Evolutionary conservation across 2,888 invertebrate species (phyloP), one percentile per base, ranked within the genome.

Genomic region (Orgyia antiqua): DNA sequence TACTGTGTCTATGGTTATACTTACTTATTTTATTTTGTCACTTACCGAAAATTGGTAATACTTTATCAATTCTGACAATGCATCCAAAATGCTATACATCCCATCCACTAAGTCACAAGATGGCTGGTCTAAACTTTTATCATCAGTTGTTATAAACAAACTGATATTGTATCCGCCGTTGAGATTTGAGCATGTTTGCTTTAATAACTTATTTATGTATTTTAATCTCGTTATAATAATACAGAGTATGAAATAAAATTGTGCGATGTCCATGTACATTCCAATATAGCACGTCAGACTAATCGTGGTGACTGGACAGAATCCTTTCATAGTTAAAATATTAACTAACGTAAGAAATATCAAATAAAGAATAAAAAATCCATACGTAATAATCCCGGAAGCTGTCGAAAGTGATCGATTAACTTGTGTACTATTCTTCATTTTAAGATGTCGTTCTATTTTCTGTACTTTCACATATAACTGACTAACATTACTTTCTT

Each of bases 391-490:
- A n/a, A n/a, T n/a, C n/a, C n/a, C n/a, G n/a, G n/a, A n/a, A n/a
- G n/a, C n/a, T n/a, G n/a, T 34, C 9, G 39, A 42, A n/a, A 61
- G 38, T 4, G 39, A 39, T 15, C 46, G 44, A 38, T 77, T 76
- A 0, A 39, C 13, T 13, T 27, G 31, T 27, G 38, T 56, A n/a
- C 38, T 29, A 27, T 59, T 44, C 3, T 42, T 52, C 40, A 64
- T 58, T 27, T 58, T 55, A 1, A 79, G 28, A 11, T 37, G 39
- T 6, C 68, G 56, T 32, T 78, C 74, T 13, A 77, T 56, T 47
- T 55, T 74, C 39, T 78, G 78, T 15, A 78, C 40, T 29, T 74
- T 76, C 0, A 78, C 72, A 31, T 67, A 76, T 4, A 78, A 42
- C 37, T 66, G 57, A 27, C 67, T 58, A 30, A 52, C 48, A 10